phyloP scores from a whole-genome alignment of 2,888 invertebrate species.

The Furcula furcula region DNA sequence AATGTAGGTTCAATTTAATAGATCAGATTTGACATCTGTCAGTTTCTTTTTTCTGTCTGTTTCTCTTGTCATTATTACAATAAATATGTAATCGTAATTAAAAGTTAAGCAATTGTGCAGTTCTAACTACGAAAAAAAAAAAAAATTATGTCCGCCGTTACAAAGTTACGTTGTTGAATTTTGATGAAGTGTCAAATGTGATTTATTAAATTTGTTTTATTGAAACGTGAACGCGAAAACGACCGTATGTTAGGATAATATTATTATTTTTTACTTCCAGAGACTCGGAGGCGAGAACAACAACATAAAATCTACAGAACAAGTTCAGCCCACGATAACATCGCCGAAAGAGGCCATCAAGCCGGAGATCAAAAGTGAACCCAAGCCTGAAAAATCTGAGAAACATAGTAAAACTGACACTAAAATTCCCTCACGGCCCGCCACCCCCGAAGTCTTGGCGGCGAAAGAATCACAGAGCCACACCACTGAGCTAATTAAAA shows the following conservation, averaged over 20 bases:
- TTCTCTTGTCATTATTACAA: too few species aligned
- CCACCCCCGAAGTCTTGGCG: neutral
- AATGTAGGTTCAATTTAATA: too few species aligned
- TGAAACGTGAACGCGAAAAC: too few species aligned
- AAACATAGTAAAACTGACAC: neutral
- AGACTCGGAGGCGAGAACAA: slow-evolving; percentile 35
- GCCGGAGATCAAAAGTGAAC: slow-evolving; percentile 4
- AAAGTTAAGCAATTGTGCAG: too few species aligned
- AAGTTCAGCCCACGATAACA: slow-evolving; percentile 2
- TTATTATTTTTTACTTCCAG: slow-evolving; percentile 14
- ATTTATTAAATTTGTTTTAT: too few species aligned
- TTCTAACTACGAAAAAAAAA: too few species aligned
- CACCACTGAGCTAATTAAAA: slow-evolving; percentile 11
- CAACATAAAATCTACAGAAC: slow-evolving; percentile 5
- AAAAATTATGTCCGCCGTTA: too few species aligned
- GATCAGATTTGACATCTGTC: too few species aligned
- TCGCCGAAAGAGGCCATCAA: slow-evolving; percentile 3
- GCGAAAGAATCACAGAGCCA: neutral
- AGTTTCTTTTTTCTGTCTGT: too few species aligned
- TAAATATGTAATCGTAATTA: too few species aligned
- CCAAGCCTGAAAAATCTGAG: slow-evolving; percentile 6
- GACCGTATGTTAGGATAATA: neutral
- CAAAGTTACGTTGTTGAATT: too few species aligned
- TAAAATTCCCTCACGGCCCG: neutral
- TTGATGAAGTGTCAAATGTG: too few species aligned